Conservation (phyloP, 2,888 invertebrate species). For the Metacarcinus magister region DNA sequence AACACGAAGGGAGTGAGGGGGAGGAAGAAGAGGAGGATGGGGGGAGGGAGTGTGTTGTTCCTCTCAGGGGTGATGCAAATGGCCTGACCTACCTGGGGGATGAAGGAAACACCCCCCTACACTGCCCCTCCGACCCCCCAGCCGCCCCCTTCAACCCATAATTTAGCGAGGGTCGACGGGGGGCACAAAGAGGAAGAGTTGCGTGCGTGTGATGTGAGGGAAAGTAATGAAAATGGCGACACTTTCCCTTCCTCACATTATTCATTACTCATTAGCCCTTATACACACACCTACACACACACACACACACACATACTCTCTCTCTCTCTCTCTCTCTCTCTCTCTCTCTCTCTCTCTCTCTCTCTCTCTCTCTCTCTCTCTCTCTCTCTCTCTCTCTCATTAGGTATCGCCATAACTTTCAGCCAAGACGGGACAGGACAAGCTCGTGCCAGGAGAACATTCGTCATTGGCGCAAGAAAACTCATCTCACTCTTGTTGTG, state of each 20-base stretch:
- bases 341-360: neutral
- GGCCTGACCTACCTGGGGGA: neutral
- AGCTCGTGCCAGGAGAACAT: neutral
- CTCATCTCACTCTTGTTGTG: neutral
- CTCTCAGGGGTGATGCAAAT: neutral
- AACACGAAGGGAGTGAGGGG: no score
- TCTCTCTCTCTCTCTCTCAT: neutral
- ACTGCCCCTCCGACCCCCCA: neutral
- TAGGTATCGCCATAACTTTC: neutral
- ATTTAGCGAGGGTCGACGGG: neutral
- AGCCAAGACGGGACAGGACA: neutral
- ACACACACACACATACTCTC: no score
- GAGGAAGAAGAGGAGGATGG: neutral
- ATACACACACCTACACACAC: no score
- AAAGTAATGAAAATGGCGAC: neutral
- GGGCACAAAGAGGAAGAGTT: neutral
- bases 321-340: constrained; percentile 10
- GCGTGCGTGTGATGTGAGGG: neutral
- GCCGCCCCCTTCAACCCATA: neutral
- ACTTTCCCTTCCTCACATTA: neutral
- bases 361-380: neutral
- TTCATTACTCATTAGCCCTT: neutral
- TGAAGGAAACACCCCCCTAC: neutral
- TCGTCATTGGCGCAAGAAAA: neutral
- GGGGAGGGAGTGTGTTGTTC: neutral